Conservation (phyloP, 2,113 vertebrate species). For the Trematocara stigmaticum region DNA sequence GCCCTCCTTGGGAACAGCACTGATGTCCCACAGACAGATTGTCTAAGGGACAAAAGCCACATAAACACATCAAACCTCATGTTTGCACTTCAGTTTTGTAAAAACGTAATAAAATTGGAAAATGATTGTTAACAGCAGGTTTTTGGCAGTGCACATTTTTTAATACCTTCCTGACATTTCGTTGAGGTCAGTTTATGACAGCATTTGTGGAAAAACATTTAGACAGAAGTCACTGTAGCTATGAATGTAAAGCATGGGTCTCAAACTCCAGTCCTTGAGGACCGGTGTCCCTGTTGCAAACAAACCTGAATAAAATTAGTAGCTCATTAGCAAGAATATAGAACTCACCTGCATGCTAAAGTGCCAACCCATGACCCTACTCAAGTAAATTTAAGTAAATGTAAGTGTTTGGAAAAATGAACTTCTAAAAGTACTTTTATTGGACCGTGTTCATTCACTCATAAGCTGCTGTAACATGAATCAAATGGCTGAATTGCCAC, state of each 20-base stretch:
- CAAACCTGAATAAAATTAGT: not conserved
- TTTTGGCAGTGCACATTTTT: not conserved
- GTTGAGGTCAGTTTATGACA: not conserved
- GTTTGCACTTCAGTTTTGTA: not conserved
- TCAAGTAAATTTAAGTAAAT: not conserved
- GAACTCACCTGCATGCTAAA: not conserved
- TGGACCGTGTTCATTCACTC: not conserved
- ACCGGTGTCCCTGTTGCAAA: not conserved
- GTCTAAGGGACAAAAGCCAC: constrained; percentile 69
- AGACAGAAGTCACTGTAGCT: not conserved
- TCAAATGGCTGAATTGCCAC: not conserved
- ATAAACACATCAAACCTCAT: not conserved
- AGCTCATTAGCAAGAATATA: not conserved
- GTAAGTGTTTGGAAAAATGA: not conserved
- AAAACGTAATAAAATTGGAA: not conserved
- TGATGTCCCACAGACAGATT: constrained; percentile 97
- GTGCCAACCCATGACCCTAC: no score
- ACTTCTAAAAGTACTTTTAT: not conserved
- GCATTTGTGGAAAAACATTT: not conserved
- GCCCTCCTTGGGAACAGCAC: constrained; percentile 92
- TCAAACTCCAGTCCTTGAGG: not conserved
- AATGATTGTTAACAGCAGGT: not conserved
- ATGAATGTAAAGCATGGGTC: not conserved
- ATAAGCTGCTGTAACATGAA: not conserved
- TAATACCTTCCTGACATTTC: not conserved